A percentile compares a stretch with the other conserved stretches of the same genome.
phyloP scores from a whole-genome alignment of 2,797 vertebrate genomes.

The Diplodus sargus region DNA sequence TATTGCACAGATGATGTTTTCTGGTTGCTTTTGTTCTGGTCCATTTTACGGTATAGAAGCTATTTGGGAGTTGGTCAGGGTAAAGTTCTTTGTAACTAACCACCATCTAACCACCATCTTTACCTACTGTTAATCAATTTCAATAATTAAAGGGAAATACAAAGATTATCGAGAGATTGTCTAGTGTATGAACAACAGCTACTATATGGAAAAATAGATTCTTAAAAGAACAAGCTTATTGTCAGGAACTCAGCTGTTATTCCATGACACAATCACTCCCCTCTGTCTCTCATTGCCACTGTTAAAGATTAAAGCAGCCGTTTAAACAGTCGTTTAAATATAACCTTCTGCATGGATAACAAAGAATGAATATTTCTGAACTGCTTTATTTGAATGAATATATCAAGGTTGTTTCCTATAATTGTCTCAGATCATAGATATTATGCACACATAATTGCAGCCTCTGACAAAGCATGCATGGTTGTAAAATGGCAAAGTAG shows the following conservation, averaged over 20 bases:
- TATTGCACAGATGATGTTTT: background rate
- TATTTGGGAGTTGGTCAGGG: background rate
- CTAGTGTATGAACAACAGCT: background rate
- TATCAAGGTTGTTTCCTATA: constrained; percentile 26
- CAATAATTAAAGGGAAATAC: background rate
- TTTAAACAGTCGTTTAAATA: background rate
- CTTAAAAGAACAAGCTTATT: background rate
- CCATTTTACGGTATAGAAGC: background rate
- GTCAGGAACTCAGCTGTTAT: background rate
- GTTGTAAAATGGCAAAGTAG: constrained; percentile 48
- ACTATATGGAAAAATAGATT: background rate
- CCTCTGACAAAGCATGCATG: constrained; percentile 47
- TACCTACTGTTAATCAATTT: too few species aligned
- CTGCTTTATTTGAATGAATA: constrained; percentile 8
- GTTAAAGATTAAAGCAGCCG: background rate
- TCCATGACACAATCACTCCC: background rate
- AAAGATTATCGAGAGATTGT: background rate
- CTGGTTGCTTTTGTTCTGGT: background rate
- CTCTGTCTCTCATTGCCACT: background rate
- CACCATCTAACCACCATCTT: too few species aligned
- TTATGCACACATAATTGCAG: constrained; percentile 63
- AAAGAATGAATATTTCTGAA: background rate
- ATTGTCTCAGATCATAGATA: constrained; percentile 46
- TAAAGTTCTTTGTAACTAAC: background rate
- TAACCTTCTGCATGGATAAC: background rate